Base-by-base conservation (phyloP, 2,888 invertebrate genomes). In the Cheilosia vernalis region DNA sequence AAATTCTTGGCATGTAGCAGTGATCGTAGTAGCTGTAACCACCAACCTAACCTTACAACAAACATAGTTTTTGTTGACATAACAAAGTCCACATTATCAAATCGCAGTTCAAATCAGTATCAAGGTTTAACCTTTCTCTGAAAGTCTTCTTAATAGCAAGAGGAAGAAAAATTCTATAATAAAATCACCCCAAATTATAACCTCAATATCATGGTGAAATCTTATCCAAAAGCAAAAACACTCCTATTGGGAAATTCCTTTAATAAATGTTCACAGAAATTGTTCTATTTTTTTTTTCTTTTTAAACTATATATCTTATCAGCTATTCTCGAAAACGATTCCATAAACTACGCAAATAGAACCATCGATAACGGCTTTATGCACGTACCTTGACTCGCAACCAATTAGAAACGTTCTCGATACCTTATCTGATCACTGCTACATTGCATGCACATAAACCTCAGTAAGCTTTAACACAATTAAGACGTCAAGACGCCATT, bases 271-370 rank as follows among this genome's bases (percentile, higher is more conserved):
- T 47, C 19, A 61, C 61, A 63, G 6, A 15, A 24, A 27, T 42
- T 27, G 1, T 40, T 24, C 42, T 60, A 13, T 13, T 13, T 37
- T 37, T 37, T 37, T 13, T 19, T 21, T 24, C 4, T 24, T 37
- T 21, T 40, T 21, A 24, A 49, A 33, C 10, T 13, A 24, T 37
- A 17, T 51, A 64, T 64, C 64, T 64, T 37, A 64, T 64, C 64
- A 51, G 21, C 21, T 17, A n/a, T 24, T 37, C 13, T 64, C 37
- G 37, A 37, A 64, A 51, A 37, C 2, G 37, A 51, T 51, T 37
- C 64, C 21, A 40, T 51, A 64, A 51, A 64, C 7, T 40, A 64
- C 37, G 21, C 24, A 33, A 63, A 17, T 21, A 56, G 56, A 33
- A 33, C n/a, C 17, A 33, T 30, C 27, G 37, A 51, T 40, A 49